Evolutionary conservation across 2,888 invertebrate species (phyloP), one percentile per base, ranked within the genome.

Genomic region (Acleris holmiana): DNA sequence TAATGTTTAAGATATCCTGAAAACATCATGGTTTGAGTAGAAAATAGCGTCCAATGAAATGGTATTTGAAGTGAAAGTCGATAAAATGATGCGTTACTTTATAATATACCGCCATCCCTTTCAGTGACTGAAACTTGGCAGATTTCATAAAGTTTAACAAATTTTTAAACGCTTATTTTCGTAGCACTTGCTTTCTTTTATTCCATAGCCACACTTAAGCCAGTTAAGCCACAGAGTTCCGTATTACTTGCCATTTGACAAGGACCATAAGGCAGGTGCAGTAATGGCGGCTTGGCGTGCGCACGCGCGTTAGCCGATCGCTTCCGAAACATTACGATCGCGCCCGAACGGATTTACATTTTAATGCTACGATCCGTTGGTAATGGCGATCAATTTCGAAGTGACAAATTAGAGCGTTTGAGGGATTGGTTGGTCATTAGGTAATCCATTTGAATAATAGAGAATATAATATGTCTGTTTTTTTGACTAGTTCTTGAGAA

Each of bases 271-370:
- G 73, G 75, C 78, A 76, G 76, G 77, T 73, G 78, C 71, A 67
- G 70, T 86, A 86, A 86, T 85, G 84, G 78, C 73, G 70, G 66
- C 68, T 75, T 86, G 77, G 84, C 86, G 85, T 87, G 87, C 80
- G 84, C 84, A 74, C 67, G 79, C 83, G 72, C 79, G 81, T 86
- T 86, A 85, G 74, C 71, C 58, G 65, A 67, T 17, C 58, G 63
- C 68, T 68, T 68, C 73, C 70, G 67, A 69, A 69, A 68, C 74
- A 64, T 79, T 78, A 75, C 77, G 74, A 54, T 50, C 61, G 13
- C 35, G 40, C 54, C 53, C 56, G 56, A 47, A 47, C 17, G 55
- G 51, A 40, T 44, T 44, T 44, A 44, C 44, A 15, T 17, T 25
- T 50, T 25, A 50, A 50, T 50, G 49, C 19, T 49, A 50, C 23